These are phyloP conservation scores for Ctenopoma multispine DNA, from an alignment of 2,797 vertebrate species.

Conservation along the genomic window DNA sequence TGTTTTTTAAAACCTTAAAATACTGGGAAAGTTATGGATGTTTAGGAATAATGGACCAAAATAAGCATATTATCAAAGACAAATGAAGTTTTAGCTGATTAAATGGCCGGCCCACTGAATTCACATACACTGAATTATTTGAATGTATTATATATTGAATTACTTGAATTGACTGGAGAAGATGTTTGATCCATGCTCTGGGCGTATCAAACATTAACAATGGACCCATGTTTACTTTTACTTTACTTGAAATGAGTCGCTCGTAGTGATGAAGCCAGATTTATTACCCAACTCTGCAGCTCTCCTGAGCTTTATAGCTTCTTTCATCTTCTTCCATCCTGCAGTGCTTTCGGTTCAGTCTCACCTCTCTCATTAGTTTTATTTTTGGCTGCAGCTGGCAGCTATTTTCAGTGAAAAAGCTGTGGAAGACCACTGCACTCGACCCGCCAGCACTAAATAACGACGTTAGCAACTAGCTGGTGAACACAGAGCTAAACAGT, in stretches of 20 bases:
- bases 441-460: background rate
- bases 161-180: too few relatives aligned
- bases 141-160: too few relatives aligned
- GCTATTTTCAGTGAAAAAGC: background rate
- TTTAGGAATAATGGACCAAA: too few relatives aligned
- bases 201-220: too few relatives aligned
- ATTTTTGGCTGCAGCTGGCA: background rate
- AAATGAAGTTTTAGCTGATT: too few relatives aligned
- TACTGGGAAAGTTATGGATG: too few relatives aligned
- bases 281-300: background rate
- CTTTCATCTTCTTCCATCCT: background rate
- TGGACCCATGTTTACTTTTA: too few relatives aligned
- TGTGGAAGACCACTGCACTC: background rate
- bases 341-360: background rate
- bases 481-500: background rate
- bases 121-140: too few relatives aligned
- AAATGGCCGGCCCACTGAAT: too few relatives aligned
- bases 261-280: background rate
- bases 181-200: too few relatives aligned
- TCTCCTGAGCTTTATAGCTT: background rate
- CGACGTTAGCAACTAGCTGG: background rate
- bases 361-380: background rate
- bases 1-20: too few relatives aligned
- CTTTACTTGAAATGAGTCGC: background rate
- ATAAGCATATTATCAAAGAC: too few relatives aligned